Evolutionary conservation across 1,140 invertebrate genomes (phyloP).

Genomic region (Drosophila varians): DNA sequence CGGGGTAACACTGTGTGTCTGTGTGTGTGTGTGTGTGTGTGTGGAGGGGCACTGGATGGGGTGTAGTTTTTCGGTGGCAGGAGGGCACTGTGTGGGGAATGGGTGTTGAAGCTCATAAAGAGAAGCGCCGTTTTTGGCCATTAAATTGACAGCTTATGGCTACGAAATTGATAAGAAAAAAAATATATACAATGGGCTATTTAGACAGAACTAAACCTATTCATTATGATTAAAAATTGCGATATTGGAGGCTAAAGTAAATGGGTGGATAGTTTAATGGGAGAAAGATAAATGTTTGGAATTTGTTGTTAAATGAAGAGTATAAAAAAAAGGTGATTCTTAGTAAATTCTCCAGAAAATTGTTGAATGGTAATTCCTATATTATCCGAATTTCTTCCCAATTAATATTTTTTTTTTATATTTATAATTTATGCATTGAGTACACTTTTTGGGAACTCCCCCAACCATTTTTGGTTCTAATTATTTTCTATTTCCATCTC

Average conservation of each 20-base stretch:
- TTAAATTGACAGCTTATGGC: conserved; percentile 80
- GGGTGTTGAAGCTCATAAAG: conserved; percentile 76
- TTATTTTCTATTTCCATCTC: conserved; percentile 20
- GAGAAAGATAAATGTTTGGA: not conserved
- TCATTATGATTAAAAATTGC: conserved; percentile 55
- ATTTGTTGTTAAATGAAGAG: not conserved
- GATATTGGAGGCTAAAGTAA: conserved; percentile 1
- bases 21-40: no score
- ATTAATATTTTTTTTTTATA: conserved; percentile 3
- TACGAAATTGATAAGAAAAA: conserved; percentile 68
- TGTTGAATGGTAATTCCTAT: no score
- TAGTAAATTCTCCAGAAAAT: no score
- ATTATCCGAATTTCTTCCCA: not conserved
- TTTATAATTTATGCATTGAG: conserved; percentile 46
- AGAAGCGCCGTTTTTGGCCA: conserved; percentile 71
- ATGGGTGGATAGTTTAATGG: not conserved
- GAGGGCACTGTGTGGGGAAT: conserved; percentile 31
- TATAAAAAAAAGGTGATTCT: no score
- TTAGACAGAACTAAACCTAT: conserved; percentile 30
- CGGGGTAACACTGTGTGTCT: no score
- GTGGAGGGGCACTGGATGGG: not conserved
- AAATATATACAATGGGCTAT: conserved; percentile 25
- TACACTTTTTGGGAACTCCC: conserved; percentile 1
- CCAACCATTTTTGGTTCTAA: conserved; percentile 27
- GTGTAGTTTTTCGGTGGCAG: not conserved